Conservation (phyloP, 2,113 vertebrate genomes). For the Ctenodactylus gundi region DNA sequence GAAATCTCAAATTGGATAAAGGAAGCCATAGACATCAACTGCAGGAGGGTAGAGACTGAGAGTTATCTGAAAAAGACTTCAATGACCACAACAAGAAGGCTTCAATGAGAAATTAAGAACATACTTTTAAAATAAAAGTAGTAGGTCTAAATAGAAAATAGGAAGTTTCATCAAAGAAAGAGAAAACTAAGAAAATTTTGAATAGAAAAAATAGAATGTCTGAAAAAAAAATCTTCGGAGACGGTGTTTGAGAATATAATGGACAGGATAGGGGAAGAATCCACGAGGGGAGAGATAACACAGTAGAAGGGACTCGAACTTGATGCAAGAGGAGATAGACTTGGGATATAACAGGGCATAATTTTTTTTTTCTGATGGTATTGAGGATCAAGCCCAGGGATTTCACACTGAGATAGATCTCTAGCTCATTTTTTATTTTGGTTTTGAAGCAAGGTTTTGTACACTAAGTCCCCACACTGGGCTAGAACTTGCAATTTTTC, state of each 20-base stretch:
- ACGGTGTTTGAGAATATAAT: not conserved
- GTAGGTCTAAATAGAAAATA: not conserved
- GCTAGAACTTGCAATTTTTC: too few relatives aligned
- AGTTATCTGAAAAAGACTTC: not conserved
- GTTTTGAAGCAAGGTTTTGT: too few relatives aligned
- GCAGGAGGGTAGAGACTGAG: not conserved
- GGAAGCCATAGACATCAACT: not conserved
- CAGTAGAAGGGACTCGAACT: not conserved
- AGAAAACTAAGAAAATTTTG: not conserved
- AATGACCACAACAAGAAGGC: not conserved
- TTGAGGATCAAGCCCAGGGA: too few relatives aligned
- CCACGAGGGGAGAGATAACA: not conserved
- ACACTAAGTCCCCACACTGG: too few relatives aligned
- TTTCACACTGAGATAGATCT: too few relatives aligned
- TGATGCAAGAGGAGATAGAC: too few relatives aligned
- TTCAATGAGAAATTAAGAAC: not conserved
- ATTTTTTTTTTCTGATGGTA: too few relatives aligned
- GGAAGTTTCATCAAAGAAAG: not conserved
- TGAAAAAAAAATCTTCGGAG: not conserved
- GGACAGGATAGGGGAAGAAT: not conserved
- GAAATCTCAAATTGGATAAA: not conserved
- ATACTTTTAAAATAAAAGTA: not conserved
- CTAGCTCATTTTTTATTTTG: too few relatives aligned
- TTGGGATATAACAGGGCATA: not conserved
- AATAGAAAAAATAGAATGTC: not conserved